Conservation (phyloP, 2,888 invertebrate species). For the Petrophora chlorosata region DNA sequence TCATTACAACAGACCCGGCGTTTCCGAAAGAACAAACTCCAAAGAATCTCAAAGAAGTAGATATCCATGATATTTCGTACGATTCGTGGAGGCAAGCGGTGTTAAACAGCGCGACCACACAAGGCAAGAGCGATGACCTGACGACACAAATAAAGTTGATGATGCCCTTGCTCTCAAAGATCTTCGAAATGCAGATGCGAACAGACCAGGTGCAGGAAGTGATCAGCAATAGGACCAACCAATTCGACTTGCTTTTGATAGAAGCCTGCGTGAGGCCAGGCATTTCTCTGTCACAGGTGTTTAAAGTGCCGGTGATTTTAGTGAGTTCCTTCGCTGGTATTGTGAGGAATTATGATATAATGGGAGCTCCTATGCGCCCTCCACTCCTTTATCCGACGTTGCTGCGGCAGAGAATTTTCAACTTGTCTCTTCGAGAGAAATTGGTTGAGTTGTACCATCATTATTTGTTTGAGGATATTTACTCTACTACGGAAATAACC, state of each 20-base stretch:
- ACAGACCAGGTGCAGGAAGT: conserved; percentile 23
- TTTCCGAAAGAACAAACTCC: conserved; percentile 31
- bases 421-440: conserved; percentile 26
- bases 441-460: conserved; percentile 19
- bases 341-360: conserved; percentile 12
- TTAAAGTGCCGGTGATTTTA: conserved; percentile 36
- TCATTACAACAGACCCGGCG: conserved; percentile 51
- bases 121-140: conserved; percentile 10
- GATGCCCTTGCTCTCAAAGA: conserved; percentile 8
- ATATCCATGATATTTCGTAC: conserved; percentile 39
- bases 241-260: conserved; percentile 36
- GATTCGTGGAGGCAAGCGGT: conserved; percentile 16
- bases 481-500: conserved; percentile 4
- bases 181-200: conserved; percentile 25
- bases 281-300: conserved; percentile 30
- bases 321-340: conserved; percentile 31
- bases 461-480: conserved; percentile 15
- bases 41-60: conserved; percentile 53
- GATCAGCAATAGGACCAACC: conserved; percentile 12
- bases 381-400: conserved; percentile 15
- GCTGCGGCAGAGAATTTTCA: conserved; percentile 13
- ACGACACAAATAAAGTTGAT: conserved; percentile 14
- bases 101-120: conserved; percentile 9
- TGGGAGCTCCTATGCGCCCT: conserved; percentile 21
- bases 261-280: conserved; percentile 36